Conservation (phyloP, 2,113 vertebrate genomes). For the Heterotilapia buettikoferi region DNA sequence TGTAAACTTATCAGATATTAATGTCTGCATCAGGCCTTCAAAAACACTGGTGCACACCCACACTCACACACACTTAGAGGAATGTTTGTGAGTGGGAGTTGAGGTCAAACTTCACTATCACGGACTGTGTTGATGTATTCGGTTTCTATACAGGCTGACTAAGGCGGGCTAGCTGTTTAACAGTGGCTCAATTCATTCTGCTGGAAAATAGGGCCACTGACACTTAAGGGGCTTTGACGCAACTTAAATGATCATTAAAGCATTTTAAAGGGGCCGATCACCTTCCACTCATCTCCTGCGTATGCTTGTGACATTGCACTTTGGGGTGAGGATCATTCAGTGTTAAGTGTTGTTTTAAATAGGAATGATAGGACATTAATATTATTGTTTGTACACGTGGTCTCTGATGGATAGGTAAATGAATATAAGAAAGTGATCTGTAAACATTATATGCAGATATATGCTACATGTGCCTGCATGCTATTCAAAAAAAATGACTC, state of each 20-base stretch:
- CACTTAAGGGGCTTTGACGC: slow-evolving; percentile 32
- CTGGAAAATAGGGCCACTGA: not conserved
- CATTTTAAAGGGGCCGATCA: not conserved
- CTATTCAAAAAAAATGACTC: not conserved
- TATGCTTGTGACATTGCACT: not conserved
- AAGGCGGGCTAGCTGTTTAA: slow-evolving; percentile 1
- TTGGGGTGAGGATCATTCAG: not conserved
- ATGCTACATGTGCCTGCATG: not conserved
- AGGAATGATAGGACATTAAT: not conserved
- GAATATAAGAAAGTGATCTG: not conserved
- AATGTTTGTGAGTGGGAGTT: slow-evolving; percentile 57
- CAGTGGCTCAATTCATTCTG: slow-evolving; percentile 47
- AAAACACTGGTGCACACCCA: not conserved
- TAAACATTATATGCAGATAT: not conserved
- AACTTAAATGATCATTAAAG: slow-evolving; percentile 24
- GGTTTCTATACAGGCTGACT: slow-evolving; percentile 28
- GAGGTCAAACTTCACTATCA: slow-evolving; percentile 49
- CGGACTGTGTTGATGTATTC: slow-evolving; percentile 55
- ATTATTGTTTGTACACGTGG: not conserved
- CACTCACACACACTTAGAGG: not conserved
- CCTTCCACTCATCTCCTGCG: not conserved
- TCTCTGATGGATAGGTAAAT: not conserved
- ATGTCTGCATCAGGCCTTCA: not conserved
- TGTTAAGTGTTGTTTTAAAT: not conserved
- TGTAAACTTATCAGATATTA: not conserved